Conservation (phyloP, 1,140 invertebrate species). For the Drosophila subpulchrella region DNA sequence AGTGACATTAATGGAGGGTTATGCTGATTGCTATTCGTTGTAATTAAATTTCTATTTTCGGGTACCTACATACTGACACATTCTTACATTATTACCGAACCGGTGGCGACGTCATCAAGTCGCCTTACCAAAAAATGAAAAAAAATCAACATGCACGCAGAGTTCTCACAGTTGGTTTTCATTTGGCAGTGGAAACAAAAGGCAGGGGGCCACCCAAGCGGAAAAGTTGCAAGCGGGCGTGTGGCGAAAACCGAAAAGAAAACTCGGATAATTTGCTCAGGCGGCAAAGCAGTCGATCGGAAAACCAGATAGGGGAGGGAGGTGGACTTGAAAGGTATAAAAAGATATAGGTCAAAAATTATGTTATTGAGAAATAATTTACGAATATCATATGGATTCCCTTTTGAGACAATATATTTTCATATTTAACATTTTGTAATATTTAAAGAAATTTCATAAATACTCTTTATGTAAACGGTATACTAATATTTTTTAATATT, state of each 20-base stretch:
- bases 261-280: conserved; percentile 38
- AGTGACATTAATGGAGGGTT: conserved; percentile 13
- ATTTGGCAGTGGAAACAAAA: conserved; percentile 31
- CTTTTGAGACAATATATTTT: no score
- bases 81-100: conserved; percentile 48
- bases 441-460: no score
- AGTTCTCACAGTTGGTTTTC: conserved; percentile 51
- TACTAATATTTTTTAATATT: no score
- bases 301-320: conserved; percentile 18
- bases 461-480: no score
- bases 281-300: conserved; percentile 39
- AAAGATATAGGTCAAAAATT: neutral
- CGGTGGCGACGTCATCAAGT: conserved; percentile 20
- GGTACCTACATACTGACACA: conserved; percentile 3
- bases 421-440: no score
- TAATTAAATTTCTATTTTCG: conserved; percentile 72
- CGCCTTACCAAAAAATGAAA: neutral
- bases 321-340: neutral
- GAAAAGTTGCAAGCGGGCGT: conserved; percentile 56
- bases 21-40: conserved; percentile 27
- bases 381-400: no score
- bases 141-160: conserved; percentile 30
- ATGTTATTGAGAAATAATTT: neutral
- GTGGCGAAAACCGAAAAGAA: conserved; percentile 48
- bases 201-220: conserved; percentile 39